phyloP scores from a whole-genome alignment of 2,113 vertebrate genomes.

The Lepus timidus region DNA sequence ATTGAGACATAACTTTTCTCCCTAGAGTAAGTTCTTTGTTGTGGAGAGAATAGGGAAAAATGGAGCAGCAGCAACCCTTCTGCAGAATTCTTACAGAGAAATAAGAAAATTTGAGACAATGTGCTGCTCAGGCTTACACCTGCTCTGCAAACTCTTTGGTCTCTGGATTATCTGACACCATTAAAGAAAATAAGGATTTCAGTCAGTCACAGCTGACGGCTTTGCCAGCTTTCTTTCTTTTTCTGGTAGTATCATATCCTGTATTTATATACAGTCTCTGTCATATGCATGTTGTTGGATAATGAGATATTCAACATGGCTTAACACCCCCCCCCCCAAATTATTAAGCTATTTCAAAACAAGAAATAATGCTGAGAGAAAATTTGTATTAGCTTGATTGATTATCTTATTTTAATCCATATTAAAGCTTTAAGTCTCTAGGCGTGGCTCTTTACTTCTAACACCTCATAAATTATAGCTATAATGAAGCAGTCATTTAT shows the following conservation, averaged over 20 bases:
- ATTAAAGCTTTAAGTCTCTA: conserved; percentile 93
- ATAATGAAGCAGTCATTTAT: conserved; percentile 96
- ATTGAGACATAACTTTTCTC: conserved; percentile 61
- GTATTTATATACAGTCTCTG: conserved; percentile 52
- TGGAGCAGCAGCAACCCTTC: background rate
- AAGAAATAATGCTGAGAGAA: conserved; percentile 88
- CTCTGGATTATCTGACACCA: background rate
- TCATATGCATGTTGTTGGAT: conserved; percentile 40
- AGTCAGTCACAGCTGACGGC: background rate
- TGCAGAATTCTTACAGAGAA: conserved; percentile 36
- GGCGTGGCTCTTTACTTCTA: conserved; percentile 93
- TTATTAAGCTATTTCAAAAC: conserved; percentile 84
- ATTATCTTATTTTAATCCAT: conserved; percentile 93
- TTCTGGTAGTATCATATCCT: conserved; percentile 25
- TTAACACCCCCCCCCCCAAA: conserved; percentile 72
- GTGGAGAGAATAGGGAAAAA: conserved; percentile 46
- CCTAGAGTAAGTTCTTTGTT: conserved; percentile 71
- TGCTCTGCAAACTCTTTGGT: conserved; percentile 35
- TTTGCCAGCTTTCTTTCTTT: conserved; percentile 49
- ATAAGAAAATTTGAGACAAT: background rate
- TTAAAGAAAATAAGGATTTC: conserved; percentile 56
- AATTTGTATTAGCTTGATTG: conserved; percentile 91
- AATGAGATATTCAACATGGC: conserved; percentile 78
- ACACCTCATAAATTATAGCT: conserved; percentile 93
- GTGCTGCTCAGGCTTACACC: background rate